phyloP scores from a whole-genome alignment of 2,113 vertebrate genomes.

The Phaethornis superciliosus region DNA sequence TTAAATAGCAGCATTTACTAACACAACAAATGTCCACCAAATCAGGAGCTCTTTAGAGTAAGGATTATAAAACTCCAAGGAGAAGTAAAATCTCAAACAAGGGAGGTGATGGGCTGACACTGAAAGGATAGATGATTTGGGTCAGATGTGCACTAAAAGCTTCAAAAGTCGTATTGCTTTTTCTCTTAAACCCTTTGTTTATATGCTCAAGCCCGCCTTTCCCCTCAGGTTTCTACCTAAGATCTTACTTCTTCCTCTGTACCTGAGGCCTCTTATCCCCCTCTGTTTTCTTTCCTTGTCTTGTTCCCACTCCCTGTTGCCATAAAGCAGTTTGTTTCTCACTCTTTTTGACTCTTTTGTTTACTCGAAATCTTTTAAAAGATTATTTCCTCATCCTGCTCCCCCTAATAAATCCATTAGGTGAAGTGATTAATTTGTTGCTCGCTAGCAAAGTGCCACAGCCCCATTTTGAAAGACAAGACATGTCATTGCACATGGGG shows the following conservation, averaged over 20 bases:
- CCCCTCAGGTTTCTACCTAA: constrained; percentile 31
- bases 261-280: constrained; percentile 37
- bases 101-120: constrained; percentile 32
- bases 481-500: not conserved
- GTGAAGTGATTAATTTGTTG: not conserved
- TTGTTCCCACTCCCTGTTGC: not conserved
- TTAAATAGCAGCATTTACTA: constrained; percentile 50
- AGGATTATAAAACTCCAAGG: constrained; percentile 41
- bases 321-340: constrained; percentile 22
- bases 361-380: constrained; percentile 31
- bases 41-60: constrained; percentile 50
- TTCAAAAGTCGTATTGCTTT: constrained; percentile 40
- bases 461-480: not conserved
- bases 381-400: not conserved
- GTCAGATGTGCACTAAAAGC: constrained; percentile 59
- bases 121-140: constrained; percentile 61
- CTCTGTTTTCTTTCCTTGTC: constrained; percentile 15
- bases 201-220: constrained; percentile 36
- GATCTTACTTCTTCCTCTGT: constrained; percentile 2
- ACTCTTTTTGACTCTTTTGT: not conserved
- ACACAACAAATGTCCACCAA: constrained; percentile 51
- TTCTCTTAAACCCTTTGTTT: constrained; percentile 56
- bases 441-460: not conserved
- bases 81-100: constrained; percentile 57
- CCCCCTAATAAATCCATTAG: not conserved